Percentiles rank a stretch among this genome's conserved stretches.
phyloP scores from a whole-genome alignment of 2,888 invertebrate genomes.

The Flexamia atlantica region DNA sequence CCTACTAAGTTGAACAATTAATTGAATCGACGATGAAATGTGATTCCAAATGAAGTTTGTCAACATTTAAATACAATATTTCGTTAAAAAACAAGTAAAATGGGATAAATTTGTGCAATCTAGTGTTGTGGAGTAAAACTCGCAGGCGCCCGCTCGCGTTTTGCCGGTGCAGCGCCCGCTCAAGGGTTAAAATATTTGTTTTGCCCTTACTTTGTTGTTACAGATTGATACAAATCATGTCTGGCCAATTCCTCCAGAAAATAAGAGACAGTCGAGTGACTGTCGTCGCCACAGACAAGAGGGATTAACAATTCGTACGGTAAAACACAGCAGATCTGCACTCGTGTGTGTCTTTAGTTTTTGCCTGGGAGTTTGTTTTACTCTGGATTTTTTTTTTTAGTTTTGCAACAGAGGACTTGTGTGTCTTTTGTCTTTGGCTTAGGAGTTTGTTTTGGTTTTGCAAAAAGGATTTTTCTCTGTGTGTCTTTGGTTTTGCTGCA shows the following conservation, averaged over 20 bases:
- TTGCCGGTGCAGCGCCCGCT: too few relatives aligned
- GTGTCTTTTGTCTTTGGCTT: not conserved
- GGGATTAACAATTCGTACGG: not conserved
- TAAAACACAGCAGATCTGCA: not conserved
- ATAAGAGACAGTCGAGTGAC: constrained; percentile 41
- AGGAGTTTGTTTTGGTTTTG: not conserved
- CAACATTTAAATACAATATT: too few relatives aligned
- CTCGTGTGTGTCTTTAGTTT: not conserved
- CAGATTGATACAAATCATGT: constrained; percentile 19
- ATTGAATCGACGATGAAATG: too few relatives aligned
- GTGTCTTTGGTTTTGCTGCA: too few relatives aligned
- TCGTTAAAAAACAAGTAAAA: too few relatives aligned
- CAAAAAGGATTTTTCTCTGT: not conserved
- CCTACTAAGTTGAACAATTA: too few relatives aligned
- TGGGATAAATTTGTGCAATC: too few relatives aligned
- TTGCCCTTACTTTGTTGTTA: not conserved
- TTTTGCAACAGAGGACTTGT: not conserved
- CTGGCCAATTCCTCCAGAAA: constrained; percentile 16
- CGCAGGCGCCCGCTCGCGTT: too few relatives aligned
- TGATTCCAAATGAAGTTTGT: too few relatives aligned
- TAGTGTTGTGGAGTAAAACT: too few relatives aligned
- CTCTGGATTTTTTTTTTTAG: not conserved
- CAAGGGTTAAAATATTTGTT: too few relatives aligned
- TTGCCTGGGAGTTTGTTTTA: constrained; percentile 1
- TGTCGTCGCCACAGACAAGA: not conserved